These are phyloP conservation scores for Atrichornis clamosus DNA, from an alignment of 2,113 vertebrate genomes.

Conservation along the genomic window DNA sequence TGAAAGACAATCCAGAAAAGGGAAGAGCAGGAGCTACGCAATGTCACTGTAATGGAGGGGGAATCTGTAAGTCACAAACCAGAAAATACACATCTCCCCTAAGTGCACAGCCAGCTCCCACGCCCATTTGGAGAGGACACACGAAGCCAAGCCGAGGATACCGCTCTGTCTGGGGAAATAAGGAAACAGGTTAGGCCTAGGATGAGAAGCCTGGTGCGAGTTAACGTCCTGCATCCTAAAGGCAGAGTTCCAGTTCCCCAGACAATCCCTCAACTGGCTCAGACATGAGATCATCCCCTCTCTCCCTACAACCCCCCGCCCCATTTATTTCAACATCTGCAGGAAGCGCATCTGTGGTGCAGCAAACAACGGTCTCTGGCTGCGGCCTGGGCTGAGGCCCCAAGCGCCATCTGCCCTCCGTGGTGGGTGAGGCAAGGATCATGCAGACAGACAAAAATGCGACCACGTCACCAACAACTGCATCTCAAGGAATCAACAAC, in stretches of 20 bases:
- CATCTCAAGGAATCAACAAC: background rate
- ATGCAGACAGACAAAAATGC: background rate
- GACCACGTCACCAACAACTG: background rate
- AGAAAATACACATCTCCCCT: background rate
- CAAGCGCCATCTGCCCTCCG: background rate
- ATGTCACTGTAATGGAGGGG: background rate
- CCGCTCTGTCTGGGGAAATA: background rate
- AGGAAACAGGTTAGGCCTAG: background rate
- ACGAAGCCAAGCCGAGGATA: background rate
- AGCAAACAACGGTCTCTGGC: background rate
- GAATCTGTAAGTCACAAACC: background rate
- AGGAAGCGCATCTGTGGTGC: background rate
- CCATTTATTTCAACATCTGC: slow-evolving; percentile 5
- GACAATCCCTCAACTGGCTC: background rate
- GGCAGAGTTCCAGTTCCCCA: background rate
- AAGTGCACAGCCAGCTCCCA: background rate
- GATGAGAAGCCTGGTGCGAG: rapidly evolving
- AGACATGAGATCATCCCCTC: background rate
- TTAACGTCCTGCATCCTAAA: background rate
- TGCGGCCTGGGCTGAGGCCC: background rate
- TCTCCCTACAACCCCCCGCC: background rate
- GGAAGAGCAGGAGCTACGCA: background rate
- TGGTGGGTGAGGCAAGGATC: background rate
- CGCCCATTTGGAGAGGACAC: rapidly evolving
- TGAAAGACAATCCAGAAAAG: background rate